Evolutionary conservation across 1,140 invertebrate genomes (phyloP).

Genomic region (Lerema accius): DNA sequence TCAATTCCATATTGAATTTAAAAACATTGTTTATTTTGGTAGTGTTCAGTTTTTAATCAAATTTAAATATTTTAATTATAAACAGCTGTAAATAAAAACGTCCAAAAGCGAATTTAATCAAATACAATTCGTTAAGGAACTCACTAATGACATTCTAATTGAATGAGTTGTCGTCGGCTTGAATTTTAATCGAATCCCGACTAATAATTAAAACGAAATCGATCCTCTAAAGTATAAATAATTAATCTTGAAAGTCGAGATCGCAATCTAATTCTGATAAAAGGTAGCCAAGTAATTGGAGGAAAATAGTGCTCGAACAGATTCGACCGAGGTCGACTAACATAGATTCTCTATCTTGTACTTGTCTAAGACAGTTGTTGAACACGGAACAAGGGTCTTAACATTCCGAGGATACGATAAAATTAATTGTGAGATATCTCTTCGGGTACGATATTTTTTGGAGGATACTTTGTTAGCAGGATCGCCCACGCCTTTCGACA

Average conservation of each 20-base stretch:
- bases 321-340: slow-evolving; percentile 28
- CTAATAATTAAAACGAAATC: slow-evolving; percentile 28
- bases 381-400: slow-evolving; percentile 37
- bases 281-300: slow-evolving; percentile 31
- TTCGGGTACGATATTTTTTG: slow-evolving; percentile 20
- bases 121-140: slow-evolving; percentile 22
- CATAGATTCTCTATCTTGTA: slow-evolving; percentile 36
- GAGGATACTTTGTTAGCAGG: slow-evolving; percentile 25
- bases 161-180: slow-evolving; percentile 18
- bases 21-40: too few species aligned
- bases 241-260: slow-evolving; percentile 25
- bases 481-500: slow-evolving; percentile 15
- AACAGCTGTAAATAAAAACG: not conserved
- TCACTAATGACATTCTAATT: slow-evolving; percentile 30
- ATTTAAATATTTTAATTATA: not conserved
- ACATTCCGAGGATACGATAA: slow-evolving; percentile 33
- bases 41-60: too few species aligned
- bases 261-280: slow-evolving; percentile 27
- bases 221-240: slow-evolving; percentile 30
- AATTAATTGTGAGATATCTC: slow-evolving; percentile 34
- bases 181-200: slow-evolving; percentile 25
- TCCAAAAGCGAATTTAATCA: slow-evolving; percentile 1
- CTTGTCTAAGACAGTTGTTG: slow-evolving; percentile 36
- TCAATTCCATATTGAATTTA: too few species aligned
- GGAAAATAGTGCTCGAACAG: slow-evolving; percentile 18